These are phyloP conservation scores for Tachina grossa DNA, from an alignment of 2,888 invertebrate species.

Conservation along the genomic window DNA sequence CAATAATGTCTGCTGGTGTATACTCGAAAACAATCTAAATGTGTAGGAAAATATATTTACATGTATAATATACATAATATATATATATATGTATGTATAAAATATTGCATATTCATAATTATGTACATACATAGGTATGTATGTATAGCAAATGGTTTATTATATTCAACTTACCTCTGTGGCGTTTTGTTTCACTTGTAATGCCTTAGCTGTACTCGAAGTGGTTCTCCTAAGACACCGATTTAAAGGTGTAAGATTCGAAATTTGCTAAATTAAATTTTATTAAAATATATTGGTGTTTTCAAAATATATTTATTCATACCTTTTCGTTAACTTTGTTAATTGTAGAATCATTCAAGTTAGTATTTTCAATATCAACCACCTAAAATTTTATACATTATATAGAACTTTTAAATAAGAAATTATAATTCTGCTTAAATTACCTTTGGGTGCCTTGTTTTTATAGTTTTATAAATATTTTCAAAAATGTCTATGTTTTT, in stretches of 20 bases:
- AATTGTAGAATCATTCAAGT: slow-evolving; percentile 10
- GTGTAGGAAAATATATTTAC: not conserved
- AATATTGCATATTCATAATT: not conserved
- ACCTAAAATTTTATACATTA: slow-evolving; percentile 26
- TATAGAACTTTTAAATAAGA: not conserved
- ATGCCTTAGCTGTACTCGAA: not conserved
- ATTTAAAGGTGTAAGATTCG: slow-evolving; percentile 27
- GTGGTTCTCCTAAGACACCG: slow-evolving; percentile 41
- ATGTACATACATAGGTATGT: not conserved
- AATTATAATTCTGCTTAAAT: not conserved
- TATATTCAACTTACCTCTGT: slow-evolving; percentile 33
- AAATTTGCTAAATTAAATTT: slow-evolving; percentile 10
- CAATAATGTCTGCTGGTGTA: slow-evolving; percentile 41
- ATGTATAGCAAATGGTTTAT: not conserved
- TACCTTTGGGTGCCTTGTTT: slow-evolving; percentile 49
- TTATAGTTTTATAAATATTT: slow-evolving; percentile 47
- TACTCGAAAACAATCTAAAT: slow-evolving; percentile 54
- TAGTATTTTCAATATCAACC: not conserved
- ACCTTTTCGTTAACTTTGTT: slow-evolving; percentile 10
- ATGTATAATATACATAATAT: not conserved
- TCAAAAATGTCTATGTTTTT: slow-evolving; percentile 48
- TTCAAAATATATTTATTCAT: not conserved
- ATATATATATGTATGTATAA: no score
- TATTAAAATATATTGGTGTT: not conserved
- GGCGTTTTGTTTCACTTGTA: not conserved